phyloP scores from a whole-genome alignment of 2,113 vertebrate species.

The Caretta caretta region DNA sequence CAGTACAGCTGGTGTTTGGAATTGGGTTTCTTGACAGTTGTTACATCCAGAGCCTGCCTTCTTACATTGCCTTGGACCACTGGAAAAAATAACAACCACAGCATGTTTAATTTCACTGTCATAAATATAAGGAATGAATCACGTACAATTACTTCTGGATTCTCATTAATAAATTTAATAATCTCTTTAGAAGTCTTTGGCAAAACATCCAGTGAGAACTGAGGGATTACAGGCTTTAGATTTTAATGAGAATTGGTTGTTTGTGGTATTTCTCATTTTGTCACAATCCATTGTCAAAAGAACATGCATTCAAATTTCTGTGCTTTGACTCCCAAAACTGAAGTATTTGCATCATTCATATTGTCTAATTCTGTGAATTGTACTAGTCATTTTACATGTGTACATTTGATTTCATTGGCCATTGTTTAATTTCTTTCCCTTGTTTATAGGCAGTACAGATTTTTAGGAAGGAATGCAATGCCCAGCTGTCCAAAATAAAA shows the following conservation, averaged over 20 bases:
- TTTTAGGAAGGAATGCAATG: conserved; percentile 43
- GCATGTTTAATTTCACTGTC: conserved; percentile 66
- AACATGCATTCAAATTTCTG: conserved; percentile 43
- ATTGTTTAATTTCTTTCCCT: background rate
- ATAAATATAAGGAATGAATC: conserved; percentile 34
- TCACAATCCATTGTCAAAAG: background rate
- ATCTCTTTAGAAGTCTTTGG: conserved; percentile 69
- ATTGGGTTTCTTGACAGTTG: conserved; percentile 69
- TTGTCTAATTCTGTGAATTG: conserved; percentile 14
- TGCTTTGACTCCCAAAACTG: conserved; percentile 53
- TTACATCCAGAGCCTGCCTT: conserved; percentile 56
- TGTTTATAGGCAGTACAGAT: conserved; percentile 27
- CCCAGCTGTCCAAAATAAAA: conserved; percentile 55
- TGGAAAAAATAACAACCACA: conserved; percentile 60
- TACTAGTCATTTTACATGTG: conserved; percentile 20
- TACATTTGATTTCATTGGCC: conserved; percentile 53
- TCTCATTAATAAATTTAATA: conserved; percentile 71
- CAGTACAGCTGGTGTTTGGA: conserved; percentile 42
- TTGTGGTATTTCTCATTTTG: conserved; percentile 46
- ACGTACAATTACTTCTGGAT: conserved; percentile 60
- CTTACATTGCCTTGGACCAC: conserved; percentile 57
- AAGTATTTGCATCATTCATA: conserved; percentile 32
- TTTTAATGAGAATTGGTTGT: conserved; percentile 55
- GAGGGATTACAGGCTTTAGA: conserved; percentile 26
- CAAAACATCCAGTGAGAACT: conserved; percentile 33